These are phyloP conservation scores for Scolanthus callimorphus DNA, from an alignment of 92 coral and sea anemone species.

Conservation along the genomic window DNA sequence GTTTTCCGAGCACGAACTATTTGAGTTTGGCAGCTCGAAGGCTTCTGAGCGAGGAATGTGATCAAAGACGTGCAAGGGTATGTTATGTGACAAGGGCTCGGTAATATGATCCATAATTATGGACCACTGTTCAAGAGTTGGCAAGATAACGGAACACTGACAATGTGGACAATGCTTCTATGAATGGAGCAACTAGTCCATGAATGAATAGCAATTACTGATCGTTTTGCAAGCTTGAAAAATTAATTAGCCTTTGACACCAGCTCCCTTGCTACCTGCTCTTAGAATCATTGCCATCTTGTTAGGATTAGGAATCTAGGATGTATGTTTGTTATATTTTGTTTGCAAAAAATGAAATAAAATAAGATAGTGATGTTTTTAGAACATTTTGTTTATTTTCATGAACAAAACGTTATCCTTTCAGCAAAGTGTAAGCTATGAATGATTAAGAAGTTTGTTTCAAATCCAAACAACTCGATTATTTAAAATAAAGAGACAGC, in stretches of 20 bases:
- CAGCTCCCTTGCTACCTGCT: constrained; percentile 29
- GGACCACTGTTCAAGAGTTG: background rate
- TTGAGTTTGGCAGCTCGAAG: background rate
- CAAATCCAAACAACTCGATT: background rate
- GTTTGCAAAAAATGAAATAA: too few species aligned
- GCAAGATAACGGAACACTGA: background rate
- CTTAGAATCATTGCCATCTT: background rate
- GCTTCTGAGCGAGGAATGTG: constrained; percentile 20
- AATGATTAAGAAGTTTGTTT: constrained; percentile 1
- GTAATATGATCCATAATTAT: constrained; percentile 11
- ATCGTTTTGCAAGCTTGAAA: constrained; percentile 32
- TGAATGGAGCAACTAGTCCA: background rate
- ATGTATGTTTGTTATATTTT: too few species aligned
- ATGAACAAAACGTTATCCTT: background rate
- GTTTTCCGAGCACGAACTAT: constrained; percentile 3
- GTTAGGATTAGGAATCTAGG: too few species aligned
- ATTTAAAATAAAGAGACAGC: background rate
- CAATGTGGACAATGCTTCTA: constrained; percentile 6
- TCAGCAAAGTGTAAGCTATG: background rate
- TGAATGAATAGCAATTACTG: constrained; percentile 22
- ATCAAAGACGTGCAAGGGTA: constrained; percentile 24
- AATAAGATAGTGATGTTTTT: background rate
- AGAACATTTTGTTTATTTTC: background rate
- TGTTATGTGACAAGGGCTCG: constrained; percentile 10
- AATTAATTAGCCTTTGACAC: constrained; percentile 32